Percentiles rank a stretch among this genome's conserved stretches.
Evolutionary conservation across 2,113 vertebrate species (phyloP).

Genomic region (Dinomys branickii): DNA sequence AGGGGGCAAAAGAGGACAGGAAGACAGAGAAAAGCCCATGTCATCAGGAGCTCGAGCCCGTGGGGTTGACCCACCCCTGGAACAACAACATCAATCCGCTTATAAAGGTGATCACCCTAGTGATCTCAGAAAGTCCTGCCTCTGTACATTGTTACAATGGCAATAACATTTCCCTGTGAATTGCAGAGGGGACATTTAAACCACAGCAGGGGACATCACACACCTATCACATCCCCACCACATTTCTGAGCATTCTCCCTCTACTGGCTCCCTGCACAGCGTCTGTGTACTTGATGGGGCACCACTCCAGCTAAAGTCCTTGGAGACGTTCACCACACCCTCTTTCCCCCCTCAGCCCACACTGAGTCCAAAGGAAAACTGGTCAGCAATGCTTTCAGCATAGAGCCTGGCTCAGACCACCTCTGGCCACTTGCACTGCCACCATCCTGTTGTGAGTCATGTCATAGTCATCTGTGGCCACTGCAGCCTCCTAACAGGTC

Average conservation of each 20-base stretch:
- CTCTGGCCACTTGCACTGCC: background rate
- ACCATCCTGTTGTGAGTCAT: background rate
- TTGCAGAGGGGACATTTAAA: background rate
- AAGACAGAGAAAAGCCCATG: background rate
- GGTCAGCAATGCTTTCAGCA: background rate
- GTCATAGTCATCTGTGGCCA: background rate
- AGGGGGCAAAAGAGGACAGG: background rate
- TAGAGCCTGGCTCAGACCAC: too few relatives aligned
- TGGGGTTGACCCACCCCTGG: too few relatives aligned
- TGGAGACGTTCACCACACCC: accelerated
- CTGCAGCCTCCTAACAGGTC: background rate
- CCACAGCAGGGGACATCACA: background rate
- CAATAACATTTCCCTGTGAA: background rate
- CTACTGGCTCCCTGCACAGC: accelerated
- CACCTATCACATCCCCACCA: background rate
- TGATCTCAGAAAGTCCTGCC: background rate
- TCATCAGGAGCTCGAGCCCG: background rate
- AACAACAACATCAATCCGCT: background rate
- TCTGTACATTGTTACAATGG: background rate
- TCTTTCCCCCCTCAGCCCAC: background rate
- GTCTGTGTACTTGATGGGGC: accelerated
- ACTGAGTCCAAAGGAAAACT: background rate
- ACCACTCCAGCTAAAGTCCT: background rate
- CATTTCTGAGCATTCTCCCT: background rate
- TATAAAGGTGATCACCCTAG: background rate